phyloP scores from a whole-genome alignment of 2,113 vertebrate species.

The Neotoma lepida region DNA sequence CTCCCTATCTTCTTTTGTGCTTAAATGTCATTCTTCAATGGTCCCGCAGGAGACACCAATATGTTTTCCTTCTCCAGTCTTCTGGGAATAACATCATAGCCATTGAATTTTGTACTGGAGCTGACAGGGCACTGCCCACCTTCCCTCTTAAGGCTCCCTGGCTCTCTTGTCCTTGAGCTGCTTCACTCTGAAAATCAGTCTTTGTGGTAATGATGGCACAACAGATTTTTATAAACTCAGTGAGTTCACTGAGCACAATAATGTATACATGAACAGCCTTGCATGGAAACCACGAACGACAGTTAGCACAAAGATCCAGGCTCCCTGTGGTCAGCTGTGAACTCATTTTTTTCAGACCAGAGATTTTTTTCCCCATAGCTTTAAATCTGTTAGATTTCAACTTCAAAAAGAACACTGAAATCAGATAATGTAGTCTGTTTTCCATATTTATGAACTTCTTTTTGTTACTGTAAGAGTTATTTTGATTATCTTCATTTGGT shows the following conservation, averaged over 20 bases:
- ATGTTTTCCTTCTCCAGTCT: neutral
- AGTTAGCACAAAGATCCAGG: neutral
- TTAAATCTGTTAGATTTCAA: neutral
- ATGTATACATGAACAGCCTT: neutral
- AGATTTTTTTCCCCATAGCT: neutral
- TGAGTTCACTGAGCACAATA: neutral
- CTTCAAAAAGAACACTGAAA: neutral
- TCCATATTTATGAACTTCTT: neutral
- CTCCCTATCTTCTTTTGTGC: neutral
- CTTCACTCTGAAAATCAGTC: neutral
- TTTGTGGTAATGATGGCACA: neutral
- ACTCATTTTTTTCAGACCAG: neutral
- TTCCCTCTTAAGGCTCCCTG: rapidly evolving
- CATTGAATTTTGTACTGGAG: too few species aligned
- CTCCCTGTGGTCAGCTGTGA: neutral
- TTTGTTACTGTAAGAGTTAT: neutral
- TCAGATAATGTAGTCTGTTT: neutral
- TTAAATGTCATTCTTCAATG: neutral
- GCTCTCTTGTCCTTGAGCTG: neutral
- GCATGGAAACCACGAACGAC: neutral
- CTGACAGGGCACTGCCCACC: rapidly evolving
- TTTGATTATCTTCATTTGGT: neutral
- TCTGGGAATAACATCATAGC: neutral
- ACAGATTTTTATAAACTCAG: neutral
- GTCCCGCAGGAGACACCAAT: neutral